These are phyloP conservation scores for Quadroppia sp. DNA, from an alignment of 2,888 invertebrate species.

Conservation along the genomic window DNA sequence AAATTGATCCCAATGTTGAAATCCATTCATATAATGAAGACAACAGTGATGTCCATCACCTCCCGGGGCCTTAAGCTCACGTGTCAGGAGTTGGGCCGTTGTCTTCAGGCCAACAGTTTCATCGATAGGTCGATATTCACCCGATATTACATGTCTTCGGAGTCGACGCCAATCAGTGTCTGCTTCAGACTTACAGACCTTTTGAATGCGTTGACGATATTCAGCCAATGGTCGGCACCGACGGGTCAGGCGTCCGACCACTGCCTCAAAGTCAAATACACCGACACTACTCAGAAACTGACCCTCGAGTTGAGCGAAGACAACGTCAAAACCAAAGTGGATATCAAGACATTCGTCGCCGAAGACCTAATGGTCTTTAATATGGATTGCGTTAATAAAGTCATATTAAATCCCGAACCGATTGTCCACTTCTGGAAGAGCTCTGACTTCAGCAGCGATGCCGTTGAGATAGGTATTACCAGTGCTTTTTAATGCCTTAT, in stretches of 20 bases:
- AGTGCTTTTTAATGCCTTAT: too few species aligned
- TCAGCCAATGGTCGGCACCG: neutral
- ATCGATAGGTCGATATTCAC: slow-evolving; percentile 30
- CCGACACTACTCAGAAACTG: too few species aligned
- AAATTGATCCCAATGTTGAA: slow-evolving; percentile 30
- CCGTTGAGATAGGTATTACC: too few species aligned
- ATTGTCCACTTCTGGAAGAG: slow-evolving; percentile 36
- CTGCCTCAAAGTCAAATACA: neutral
- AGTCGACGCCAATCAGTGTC: neutral
- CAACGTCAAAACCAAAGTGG: neutral
- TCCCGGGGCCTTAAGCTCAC: slow-evolving; percentile 30
- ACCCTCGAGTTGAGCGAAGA: neutral
- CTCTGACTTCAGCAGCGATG: neutral
- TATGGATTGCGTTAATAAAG: slow-evolving; percentile 37
- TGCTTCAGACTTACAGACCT: slow-evolving; percentile 35
- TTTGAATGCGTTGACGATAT: slow-evolving; percentile 19
- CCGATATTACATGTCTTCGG: slow-evolving; percentile 7
- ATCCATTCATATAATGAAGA: slow-evolving; percentile 21
- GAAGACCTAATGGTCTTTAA: slow-evolving; percentile 6
- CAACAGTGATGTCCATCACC: slow-evolving; percentile 31
- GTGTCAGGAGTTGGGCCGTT: slow-evolving; percentile 9
- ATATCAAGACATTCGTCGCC: neutral
- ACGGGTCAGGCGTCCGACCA: neutral
- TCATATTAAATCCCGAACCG: slow-evolving; percentile 28
- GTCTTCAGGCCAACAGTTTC: slow-evolving; percentile 34